Evolutionary conservation across 2,888 invertebrate genomes (phyloP).

Genomic region (Nezara viridula): DNA sequence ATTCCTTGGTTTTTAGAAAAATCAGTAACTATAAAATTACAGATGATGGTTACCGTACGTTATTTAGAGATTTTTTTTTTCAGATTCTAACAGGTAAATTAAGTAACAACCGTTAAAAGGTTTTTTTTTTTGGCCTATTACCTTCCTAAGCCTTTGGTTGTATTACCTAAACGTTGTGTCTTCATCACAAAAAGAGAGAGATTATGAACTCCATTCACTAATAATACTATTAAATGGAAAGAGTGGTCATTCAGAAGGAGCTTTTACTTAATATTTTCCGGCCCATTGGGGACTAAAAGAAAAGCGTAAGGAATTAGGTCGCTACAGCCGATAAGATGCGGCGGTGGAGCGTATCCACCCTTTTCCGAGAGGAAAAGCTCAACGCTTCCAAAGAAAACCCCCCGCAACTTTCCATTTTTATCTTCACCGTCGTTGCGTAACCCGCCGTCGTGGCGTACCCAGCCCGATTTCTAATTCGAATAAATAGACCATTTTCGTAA

Average conservation of each 20-base stretch:
- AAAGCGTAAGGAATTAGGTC: neutral
- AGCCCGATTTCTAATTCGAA: neutral
- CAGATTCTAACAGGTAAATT: too few relatives aligned
- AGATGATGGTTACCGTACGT: too few relatives aligned
- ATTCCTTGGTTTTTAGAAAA: too few relatives aligned
- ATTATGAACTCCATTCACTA: neutral
- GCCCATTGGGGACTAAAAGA: neutral
- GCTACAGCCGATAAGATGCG: neutral
- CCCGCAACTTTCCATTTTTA: neutral
- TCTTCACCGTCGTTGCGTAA: neutral
- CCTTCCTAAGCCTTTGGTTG: neutral
- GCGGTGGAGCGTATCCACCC: neutral
- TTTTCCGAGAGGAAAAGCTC: conserved; percentile 16
- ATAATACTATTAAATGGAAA: conserved; percentile 2
- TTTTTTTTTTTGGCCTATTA: neutral
- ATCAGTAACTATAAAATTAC: too few relatives aligned
- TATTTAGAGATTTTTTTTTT: too few relatives aligned
- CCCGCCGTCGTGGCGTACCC: neutral
- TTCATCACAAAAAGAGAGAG: neutral
- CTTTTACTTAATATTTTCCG: conserved; percentile 19
- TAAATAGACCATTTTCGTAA: conserved; percentile 22
- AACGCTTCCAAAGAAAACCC: conserved; percentile 2
- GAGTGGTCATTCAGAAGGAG: neutral
- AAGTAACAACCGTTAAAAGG: too few relatives aligned
- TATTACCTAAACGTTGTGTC: neutral